A percentile compares a stretch with the other conserved stretches of the same genome.
These are phyloP conservation scores for Heliconius hortense DNA, from an alignment of 2,888 invertebrate genomes.

Conservation along the genomic window DNA sequence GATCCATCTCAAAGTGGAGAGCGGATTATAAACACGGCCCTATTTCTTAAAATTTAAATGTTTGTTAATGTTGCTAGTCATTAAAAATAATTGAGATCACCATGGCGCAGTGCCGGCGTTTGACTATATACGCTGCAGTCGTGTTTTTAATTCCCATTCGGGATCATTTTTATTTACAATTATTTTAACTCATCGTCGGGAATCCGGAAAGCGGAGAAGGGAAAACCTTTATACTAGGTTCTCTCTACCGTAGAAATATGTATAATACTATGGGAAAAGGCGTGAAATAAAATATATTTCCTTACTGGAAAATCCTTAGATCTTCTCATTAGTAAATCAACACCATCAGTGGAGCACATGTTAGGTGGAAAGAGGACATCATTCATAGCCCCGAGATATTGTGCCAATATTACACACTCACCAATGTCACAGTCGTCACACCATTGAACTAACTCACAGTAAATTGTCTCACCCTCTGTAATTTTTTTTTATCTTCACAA, in stretches of 20 bases:
- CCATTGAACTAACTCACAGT: conserved; percentile 86
- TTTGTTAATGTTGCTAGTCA: too few relatives aligned
- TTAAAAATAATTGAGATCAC: too few relatives aligned
- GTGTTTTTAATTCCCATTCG: not conserved
- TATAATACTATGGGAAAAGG: not conserved
- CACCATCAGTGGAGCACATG: conserved; percentile 81
- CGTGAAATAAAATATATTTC: conserved; percentile 22
- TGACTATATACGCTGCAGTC: too few relatives aligned
- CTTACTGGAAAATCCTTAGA: conserved; percentile 85
- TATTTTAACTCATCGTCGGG: not conserved
- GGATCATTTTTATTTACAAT: not conserved
- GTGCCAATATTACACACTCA: conserved; percentile 81
- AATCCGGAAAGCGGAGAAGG: too few relatives aligned
- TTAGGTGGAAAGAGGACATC: conserved; percentile 85
- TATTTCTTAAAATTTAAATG: too few relatives aligned
- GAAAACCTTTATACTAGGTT: not conserved
- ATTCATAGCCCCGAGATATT: conserved; percentile 84
- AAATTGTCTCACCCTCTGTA: conserved; percentile 82
- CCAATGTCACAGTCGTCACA: conserved; percentile 56
- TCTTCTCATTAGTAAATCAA: conserved; percentile 86
- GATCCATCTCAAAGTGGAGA: too few relatives aligned
- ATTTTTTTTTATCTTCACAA: conserved; percentile 27
- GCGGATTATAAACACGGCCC: too few relatives aligned
- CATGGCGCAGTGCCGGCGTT: too few relatives aligned
- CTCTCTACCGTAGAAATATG: not conserved